Evolutionary conservation across 2,888 invertebrate genomes (phyloP), one percentile per base, ranked within the genome.

Genomic region (Heterodera filipjevi): DNA sequence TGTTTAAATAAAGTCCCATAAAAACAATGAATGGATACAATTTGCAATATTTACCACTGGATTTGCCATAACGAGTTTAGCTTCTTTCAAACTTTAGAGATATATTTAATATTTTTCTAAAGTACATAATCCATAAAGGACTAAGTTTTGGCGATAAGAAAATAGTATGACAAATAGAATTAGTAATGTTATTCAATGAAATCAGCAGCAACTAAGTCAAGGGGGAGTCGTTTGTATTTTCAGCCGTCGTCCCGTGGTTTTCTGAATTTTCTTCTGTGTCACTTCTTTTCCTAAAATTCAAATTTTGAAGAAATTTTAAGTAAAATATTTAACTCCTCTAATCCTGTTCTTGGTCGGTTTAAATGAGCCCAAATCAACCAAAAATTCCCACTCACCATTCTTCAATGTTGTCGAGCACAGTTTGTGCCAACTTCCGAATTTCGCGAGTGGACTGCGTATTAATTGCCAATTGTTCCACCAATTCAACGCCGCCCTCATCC

Each of bases 401-500:
- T 33, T 66, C 78, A 32, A 79, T 71, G 66, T 79, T 79, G n/a
- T 49, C 59, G 33, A 79, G 77, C 49, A 79, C 79, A n/a, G 70
- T 44, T 3, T 70, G 30, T 2, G 79, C 79, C 32, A 79, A 53
- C 32, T 79, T 33, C 27, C 77, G 53, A 33, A 79, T 76, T 59
- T 39, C 53, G 2, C 33, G 32, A 12, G 71, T 71, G 3, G 79
- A 71, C 14, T 78, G 68, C 0, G 44, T 6, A 70, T 82, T 68
- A 6, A 77, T n/a, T 1, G 86, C 80, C 3, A 91, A 79, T 5
- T 84, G 92, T 79, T 92, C 91, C 66, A 97, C 91, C 81, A 95
- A 91, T 66, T 91, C 91, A 75, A 95, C 90, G 0, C 97, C 97
- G 53, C 94, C 94, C 91, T 97, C 97, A 70, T 93, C 92, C 86